Evolutionary conservation across 2,113 vertebrate species (phyloP).

Genomic region (Myiopsitta monachus): DNA sequence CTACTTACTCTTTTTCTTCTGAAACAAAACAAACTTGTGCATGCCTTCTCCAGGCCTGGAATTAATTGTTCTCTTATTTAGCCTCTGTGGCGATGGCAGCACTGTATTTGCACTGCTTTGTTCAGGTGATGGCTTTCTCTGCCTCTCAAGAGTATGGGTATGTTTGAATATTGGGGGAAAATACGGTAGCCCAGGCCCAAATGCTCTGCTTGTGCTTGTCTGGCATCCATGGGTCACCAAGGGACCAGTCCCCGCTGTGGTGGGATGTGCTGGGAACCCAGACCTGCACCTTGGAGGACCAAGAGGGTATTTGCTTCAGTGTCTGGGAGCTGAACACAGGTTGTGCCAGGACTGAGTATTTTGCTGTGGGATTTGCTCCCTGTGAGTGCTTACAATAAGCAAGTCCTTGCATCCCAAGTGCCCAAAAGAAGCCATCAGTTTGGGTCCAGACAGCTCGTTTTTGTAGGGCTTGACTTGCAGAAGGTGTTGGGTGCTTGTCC

Average conservation of each 20-base stretch:
- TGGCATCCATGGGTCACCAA: neutral
- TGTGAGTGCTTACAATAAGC: neutral
- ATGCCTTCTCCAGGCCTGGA: neutral
- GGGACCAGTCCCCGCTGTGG: rapidly evolving
- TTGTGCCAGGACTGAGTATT: rapidly evolving
- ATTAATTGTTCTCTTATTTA: neutral
- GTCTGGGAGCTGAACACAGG: rapidly evolving
- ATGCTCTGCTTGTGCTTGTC: rapidly evolving
- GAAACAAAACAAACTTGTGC: constrained; percentile 23
- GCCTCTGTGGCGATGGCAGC: neutral
- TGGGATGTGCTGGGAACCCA: neutral
- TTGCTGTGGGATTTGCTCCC: neutral
- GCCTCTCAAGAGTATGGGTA: neutral
- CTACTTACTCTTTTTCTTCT: constrained; percentile 30
- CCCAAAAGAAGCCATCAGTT: neutral
- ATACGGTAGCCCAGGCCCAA: neutral
- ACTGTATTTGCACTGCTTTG: neutral
- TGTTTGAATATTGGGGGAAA: neutral
- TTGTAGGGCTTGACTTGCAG: neutral
- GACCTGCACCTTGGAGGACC: neutral
- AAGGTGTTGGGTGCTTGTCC: neutral
- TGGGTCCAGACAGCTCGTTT: neutral
- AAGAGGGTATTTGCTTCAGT: neutral
- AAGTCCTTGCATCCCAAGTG: no score
- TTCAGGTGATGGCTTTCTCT: neutral